These are phyloP conservation scores for Lithophane ornitopus DNA, from an alignment of 2,888 invertebrate genomes.

Conservation along the genomic window DNA sequence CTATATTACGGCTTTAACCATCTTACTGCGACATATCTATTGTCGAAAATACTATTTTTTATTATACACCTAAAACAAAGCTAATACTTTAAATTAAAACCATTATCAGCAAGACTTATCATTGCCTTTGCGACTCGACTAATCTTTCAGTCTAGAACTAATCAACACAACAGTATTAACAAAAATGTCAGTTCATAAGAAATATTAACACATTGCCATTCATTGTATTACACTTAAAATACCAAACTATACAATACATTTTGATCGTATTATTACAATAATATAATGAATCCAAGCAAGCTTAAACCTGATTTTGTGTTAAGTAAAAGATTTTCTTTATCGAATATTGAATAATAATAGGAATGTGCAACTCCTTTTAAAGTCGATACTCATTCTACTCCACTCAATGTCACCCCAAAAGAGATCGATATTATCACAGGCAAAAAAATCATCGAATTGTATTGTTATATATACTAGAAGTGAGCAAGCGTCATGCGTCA, in stretches of 20 bases:
- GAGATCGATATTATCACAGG: not conserved
- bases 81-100: conserved; percentile 46
- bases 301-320: conserved; percentile 7
- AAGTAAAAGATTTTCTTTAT: conserved; percentile 1
- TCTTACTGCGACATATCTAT: not conserved
- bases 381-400: not conserved
- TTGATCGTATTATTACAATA: conserved; percentile 3
- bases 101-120: conserved; percentile 26
- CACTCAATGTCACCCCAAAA: not conserved
- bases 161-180: conserved; percentile 37
- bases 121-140: conserved; percentile 37
- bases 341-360: not conserved
- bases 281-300: conserved; percentile 8
- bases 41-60: conserved; percentile 9
- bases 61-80: conserved; percentile 22
- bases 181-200: conserved; percentile 34
- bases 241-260: conserved; percentile 6
- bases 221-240: conserved; percentile 9
- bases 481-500: not conserved
- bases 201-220: conserved; percentile 37
- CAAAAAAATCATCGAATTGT: not conserved
- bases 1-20: too few relatives aligned
- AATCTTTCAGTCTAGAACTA: conserved; percentile 44
- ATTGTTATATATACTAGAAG: too few relatives aligned
- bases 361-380: not conserved